phyloP scores from a whole-genome alignment of 1,140 invertebrate species.

The Drosophila nigromelanica region DNA sequence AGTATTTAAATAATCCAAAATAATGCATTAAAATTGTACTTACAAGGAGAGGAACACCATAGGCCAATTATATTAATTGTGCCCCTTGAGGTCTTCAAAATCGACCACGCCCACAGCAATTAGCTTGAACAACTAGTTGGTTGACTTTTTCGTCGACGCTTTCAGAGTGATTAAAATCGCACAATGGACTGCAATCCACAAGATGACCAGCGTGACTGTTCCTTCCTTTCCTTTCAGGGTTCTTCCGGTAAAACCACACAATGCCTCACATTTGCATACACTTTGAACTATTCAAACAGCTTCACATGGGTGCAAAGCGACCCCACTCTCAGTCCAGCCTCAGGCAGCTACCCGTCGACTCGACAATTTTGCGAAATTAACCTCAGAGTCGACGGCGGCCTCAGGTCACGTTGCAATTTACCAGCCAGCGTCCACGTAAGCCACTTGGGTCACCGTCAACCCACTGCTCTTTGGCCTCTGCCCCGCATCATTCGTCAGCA shows the following conservation, averaged over 20 bases:
- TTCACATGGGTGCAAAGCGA: background rate
- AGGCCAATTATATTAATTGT: conserved; percentile 44
- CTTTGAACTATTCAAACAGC: conserved; percentile 69
- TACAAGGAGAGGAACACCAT: background rate
- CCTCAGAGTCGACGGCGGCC: conserved; percentile 72
- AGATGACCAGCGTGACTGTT: conserved; percentile 54
- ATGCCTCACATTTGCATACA: conserved; percentile 78
- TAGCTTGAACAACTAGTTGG: conserved; percentile 51
- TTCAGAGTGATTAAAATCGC: conserved; percentile 76
- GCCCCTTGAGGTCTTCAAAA: conserved; percentile 20
- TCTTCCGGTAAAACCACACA: conserved; percentile 76
- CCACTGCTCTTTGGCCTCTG: background rate
- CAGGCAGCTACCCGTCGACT: conserved; percentile 65
- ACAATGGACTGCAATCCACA: conserved; percentile 54
- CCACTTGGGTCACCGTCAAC: conserved; percentile 62
- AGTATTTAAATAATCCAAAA: too few species aligned
- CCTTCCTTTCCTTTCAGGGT: conserved; percentile 6
- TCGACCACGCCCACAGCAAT: conserved; percentile 51
- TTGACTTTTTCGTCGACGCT: conserved; percentile 65
- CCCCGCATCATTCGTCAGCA: conserved; percentile 13
- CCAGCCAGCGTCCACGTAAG: conserved; percentile 56
- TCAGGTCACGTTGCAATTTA: conserved; percentile 76
- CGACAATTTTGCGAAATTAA: conserved; percentile 82
- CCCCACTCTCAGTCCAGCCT: background rate
- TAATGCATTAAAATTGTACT: too few species aligned